These are phyloP conservation scores for Cosmopolites sordidus DNA, from an alignment of 2,888 invertebrate genomes.

Conservation along the genomic window DNA sequence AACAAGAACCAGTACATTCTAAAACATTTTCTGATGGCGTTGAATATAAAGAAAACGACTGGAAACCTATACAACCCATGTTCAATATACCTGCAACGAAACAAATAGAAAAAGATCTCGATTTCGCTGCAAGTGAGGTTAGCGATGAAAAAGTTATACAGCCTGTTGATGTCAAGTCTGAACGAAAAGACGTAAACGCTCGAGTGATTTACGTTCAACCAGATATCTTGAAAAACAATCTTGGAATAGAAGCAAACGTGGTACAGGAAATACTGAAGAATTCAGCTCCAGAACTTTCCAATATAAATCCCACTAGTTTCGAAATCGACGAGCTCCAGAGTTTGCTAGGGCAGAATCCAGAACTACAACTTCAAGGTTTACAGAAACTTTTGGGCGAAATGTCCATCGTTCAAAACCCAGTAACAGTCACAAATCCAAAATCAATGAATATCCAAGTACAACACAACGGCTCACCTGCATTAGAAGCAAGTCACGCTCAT, in stretches of 20 bases:
- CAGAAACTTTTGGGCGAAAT: conserved; percentile 42
- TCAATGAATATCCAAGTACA: conserved; percentile 1
- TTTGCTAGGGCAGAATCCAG: conserved; percentile 51
- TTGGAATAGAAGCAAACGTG: conserved; percentile 18
- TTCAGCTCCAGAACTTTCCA: conserved; percentile 9
- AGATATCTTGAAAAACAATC: conserved; percentile 25
- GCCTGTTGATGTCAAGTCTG: conserved; percentile 19
- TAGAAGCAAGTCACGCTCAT: neutral
- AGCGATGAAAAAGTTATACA: conserved; percentile 16
- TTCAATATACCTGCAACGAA: neutral
- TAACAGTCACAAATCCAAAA: neutral
- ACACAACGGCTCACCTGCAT: conserved; percentile 17
- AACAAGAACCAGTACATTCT: neutral
- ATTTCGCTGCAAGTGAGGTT: conserved; percentile 27
- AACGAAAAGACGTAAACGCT: conserved; percentile 12
- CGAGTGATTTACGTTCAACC: conserved; percentile 33
- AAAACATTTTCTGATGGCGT: neutral
- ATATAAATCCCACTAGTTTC: conserved; percentile 10
- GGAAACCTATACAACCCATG: conserved; percentile 23
- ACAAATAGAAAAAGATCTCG: conserved; percentile 15
- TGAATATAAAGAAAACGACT: conserved; percentile 10
- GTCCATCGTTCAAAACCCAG: conserved; percentile 18
- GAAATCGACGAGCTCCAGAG: conserved; percentile 49
- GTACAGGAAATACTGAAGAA: conserved; percentile 22
- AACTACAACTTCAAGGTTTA: conserved; percentile 52